Base-by-base conservation (phyloP, 2,113 vertebrate genomes). In the Lucifuga dentata region DNA sequence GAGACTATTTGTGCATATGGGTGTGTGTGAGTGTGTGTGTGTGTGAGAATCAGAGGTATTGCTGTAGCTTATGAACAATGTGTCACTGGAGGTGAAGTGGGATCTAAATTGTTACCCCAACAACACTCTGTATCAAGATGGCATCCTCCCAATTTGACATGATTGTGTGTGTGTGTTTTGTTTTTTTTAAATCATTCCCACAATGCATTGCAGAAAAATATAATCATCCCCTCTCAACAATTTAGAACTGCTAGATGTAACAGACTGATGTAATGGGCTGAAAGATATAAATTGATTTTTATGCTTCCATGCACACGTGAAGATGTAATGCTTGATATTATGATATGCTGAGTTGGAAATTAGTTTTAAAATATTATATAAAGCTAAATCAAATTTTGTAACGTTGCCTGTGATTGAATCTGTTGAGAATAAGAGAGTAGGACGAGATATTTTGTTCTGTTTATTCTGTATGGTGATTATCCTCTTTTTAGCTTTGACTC, bases 1-100 rank as follows among this genome's bases (percentile, higher is more conserved):
- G 35, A 50, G 48, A 35, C 41, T n/a, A n/a, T n/a, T n/a, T n/a
- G n/a, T n/a, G n/a, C n/a, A n/a, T n/a, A n/a, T n/a, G n/a, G n/a
- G n/a, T n/a, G n/a, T n/a, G n/a, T n/a, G n/a, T n/a, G n/a, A 21
- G 21, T n/a, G 39, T 35, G 76, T 70, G 81, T 68, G 46, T 48
- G 48, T 20, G 17, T 70, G 21, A 49, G 40, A 17, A 5, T 43
- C 48, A 35, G 56, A 78, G 26, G 35, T 13, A 0, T 46, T 74
- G 53, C 73, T 85, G 85, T 74, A 49, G 44, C 19, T 11, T 46
- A 40, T 58, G 60, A 78, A 53, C 56, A 11, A 35, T 1, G 15
- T 46, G n/a, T 56, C 65, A 41, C 16, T 43, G 8, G 26, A 69
- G 46, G 49, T 78, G 59, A 78, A 50, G 68, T 78, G 53, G 58